These are phyloP conservation scores for Silvanus unidentatus DNA, from an alignment of 2,888 invertebrate genomes.

Conservation along the genomic window DNA sequence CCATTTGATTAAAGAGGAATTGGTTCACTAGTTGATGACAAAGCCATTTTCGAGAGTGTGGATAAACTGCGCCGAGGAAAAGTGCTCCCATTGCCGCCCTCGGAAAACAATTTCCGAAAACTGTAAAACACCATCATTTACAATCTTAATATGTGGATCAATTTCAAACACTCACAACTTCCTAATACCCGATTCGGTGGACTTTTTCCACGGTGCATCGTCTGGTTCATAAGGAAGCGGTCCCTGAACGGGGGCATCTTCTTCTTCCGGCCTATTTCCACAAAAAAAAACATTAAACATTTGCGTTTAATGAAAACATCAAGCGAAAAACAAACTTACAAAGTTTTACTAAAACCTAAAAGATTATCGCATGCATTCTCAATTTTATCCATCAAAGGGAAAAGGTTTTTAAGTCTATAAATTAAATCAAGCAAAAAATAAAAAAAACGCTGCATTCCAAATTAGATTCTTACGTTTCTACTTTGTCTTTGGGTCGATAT, in stretches of 20 bases:
- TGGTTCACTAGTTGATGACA: conserved; percentile 43
- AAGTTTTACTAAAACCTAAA: conserved; percentile 14
- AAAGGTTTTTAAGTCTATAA: conserved; percentile 18
- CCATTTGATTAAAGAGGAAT: conserved; percentile 35
- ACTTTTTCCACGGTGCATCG: conserved; percentile 90
- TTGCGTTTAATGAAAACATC: conserved; percentile 12
- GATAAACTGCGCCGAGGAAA: conserved; percentile 78
- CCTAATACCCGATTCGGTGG: conserved; percentile 78
- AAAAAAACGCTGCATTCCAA: conserved; percentile 7
- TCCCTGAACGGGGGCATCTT: conserved; percentile 91
- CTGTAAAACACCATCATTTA: conserved; percentile 48
- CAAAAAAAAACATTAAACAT: not conserved
- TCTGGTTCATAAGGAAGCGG: conserved; percentile 95
- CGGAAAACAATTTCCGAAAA: conserved; percentile 86
- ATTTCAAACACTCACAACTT: conserved; percentile 68
- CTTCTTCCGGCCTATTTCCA: conserved; percentile 50
- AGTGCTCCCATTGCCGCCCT: conserved; percentile 65
- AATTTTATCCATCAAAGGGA: conserved; percentile 30
- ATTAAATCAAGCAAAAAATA: conserved; percentile 14
- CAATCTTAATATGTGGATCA: conserved; percentile 4
- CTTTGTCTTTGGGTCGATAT: conserved; percentile 56
- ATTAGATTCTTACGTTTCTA: conserved; percentile 44
- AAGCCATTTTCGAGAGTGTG: conserved; percentile 71
- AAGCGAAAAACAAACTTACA: conserved; percentile 25
- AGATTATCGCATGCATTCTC: conserved; percentile 30